Percentiles rank a stretch among this genome's conserved stretches.
phyloP scores from a whole-genome alignment of 2,888 invertebrate species.

The Nemoura dubitans region DNA sequence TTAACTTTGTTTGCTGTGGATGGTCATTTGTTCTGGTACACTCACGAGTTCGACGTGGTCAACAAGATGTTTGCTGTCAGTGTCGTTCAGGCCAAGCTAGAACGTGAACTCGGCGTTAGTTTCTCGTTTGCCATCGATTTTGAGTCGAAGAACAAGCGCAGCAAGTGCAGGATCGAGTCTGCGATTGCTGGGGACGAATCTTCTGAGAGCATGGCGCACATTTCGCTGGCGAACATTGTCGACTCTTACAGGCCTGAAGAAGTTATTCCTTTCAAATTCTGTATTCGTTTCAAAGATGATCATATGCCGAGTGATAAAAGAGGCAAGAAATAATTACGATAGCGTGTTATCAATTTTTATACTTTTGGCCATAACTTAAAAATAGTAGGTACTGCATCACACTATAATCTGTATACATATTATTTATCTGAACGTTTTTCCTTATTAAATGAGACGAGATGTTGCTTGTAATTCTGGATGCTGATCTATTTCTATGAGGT shows the following conservation, averaged over 20 bases:
- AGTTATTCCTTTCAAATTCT: not conserved
- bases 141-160: not conserved
- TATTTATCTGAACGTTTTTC: no score
- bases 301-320: no score
- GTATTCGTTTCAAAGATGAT: not conserved
- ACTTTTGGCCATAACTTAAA: no score
- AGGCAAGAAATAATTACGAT: no score
- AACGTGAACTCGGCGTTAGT: not conserved
- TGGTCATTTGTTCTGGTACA: not conserved
- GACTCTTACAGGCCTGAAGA: not conserved
- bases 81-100: not conserved
- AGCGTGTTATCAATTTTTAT: no score
- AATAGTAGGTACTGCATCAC: no score
- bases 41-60: not conserved
- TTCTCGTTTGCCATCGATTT: not conserved
- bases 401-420: no score
- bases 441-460: no score
- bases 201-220: not conserved
- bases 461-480: no score
- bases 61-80: not conserved
- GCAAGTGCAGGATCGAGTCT: not conserved
- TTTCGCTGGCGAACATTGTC: not conserved
- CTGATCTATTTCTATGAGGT: no score
- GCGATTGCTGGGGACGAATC: not conserved
- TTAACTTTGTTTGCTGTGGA: not conserved